These are phyloP conservation scores for Drosophila miranda DNA, from an alignment of 1,140 invertebrate genomes.

Conservation along the genomic window DNA sequence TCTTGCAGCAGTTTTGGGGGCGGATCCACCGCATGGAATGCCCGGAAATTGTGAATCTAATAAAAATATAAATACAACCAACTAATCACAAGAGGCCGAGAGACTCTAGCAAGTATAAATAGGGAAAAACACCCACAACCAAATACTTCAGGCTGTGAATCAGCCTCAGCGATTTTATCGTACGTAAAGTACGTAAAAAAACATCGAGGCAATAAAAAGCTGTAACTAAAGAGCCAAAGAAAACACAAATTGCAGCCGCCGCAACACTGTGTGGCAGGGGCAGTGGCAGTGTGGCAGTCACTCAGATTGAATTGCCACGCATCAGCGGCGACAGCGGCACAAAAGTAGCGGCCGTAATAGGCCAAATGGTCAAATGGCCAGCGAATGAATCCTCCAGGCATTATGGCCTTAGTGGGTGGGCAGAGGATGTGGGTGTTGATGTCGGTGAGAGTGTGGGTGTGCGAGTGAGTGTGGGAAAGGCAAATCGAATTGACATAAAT, in stretches of 20 bases:
- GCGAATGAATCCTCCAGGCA: constrained; percentile 54
- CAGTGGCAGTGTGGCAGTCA: constrained; percentile 20
- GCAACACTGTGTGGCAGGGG: constrained; percentile 27
- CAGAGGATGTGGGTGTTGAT: constrained; percentile 8
- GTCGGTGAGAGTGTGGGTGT: constrained; percentile 11
- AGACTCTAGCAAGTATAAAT: constrained; percentile 11
- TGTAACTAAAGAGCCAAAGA: constrained; percentile 70
- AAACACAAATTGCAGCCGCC: constrained; percentile 69
- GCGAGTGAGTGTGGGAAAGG: constrained; percentile 15
- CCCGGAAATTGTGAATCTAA: constrained; percentile 66
- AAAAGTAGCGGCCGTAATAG: constrained; percentile 44
- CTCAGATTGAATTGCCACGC: constrained; percentile 75
- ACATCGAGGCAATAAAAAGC: constrained; percentile 60
- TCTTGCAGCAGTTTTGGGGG: constrained; percentile 22
- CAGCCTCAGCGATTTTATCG: constrained; percentile 34
- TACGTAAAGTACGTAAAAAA: constrained; percentile 31
- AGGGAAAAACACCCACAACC: constrained; percentile 19
- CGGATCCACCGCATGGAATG: constrained; percentile 13
- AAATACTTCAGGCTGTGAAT: constrained; percentile 21
- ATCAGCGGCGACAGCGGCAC: constrained; percentile 42
- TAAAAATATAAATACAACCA: constrained; percentile 58
- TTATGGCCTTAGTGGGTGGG: constrained; percentile 47
- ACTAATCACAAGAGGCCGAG: constrained; percentile 34
- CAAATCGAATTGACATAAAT: constrained; percentile 78
- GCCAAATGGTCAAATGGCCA: constrained; percentile 56